Conservation (phyloP, 1,140 invertebrate genomes). For the Trichonephila clavata region DNA sequence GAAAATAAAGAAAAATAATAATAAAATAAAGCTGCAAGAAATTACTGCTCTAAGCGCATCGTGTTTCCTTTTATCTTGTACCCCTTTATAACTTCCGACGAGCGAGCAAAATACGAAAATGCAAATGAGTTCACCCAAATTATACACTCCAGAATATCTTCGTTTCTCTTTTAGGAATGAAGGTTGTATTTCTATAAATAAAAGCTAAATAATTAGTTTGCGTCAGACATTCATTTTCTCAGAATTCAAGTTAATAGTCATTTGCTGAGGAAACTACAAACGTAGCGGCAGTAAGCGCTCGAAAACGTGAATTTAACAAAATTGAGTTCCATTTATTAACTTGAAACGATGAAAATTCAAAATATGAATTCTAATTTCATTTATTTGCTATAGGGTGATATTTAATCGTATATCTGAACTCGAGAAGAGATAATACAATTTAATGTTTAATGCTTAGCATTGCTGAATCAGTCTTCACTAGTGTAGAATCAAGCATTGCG, state of each 20-base stretch:
- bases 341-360: neutral
- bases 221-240: conserved; percentile 4
- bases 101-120: neutral
- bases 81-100: neutral
- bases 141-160: neutral
- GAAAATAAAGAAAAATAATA: neutral
- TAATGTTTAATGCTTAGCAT: too few relatives aligned
- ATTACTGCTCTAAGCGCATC: neutral
- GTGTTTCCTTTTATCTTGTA: neutral
- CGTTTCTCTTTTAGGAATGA: neutral
- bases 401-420: neutral
- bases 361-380: neutral
- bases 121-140: neutral
- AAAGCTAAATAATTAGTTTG: neutral
- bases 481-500: too few relatives aligned
- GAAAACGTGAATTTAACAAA: neutral
- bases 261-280: neutral
- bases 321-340: neutral
- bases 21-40: too few relatives aligned
- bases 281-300: neutral
- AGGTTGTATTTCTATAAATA: conserved; percentile 4
- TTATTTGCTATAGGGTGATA: neutral
- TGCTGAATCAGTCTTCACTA: too few relatives aligned
- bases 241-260: neutral
- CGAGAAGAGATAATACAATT: too few relatives aligned